Conservation (phyloP, 1,140 invertebrate species). For the Drosophila baimaii region DNA sequence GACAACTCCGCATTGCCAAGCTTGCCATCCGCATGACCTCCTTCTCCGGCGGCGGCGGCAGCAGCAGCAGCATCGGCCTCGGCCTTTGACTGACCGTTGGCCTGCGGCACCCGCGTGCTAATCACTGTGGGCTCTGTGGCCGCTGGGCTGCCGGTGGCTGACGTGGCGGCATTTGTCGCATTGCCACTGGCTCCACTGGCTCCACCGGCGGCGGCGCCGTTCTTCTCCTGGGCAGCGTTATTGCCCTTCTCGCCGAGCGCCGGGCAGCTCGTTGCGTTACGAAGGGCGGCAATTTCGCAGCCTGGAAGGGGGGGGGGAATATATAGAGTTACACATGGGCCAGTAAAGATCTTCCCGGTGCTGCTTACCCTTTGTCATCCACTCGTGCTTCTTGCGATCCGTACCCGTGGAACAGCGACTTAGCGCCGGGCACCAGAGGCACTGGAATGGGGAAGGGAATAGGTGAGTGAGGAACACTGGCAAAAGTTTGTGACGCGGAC, state of each 20-base stretch:
- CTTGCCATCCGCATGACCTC: constrained; percentile 29
- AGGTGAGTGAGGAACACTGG: no score
- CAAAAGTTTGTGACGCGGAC: no score
- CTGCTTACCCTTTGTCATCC: constrained; percentile 88
- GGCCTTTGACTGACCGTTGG: constrained; percentile 2
- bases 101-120: constrained; percentile 41
- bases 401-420: constrained; percentile 93
- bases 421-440: constrained; percentile 93
- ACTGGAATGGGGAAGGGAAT: no score
- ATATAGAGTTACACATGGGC: not conserved
- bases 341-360: not conserved
- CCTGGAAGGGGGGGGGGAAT: no score
- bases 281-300: constrained; percentile 87
- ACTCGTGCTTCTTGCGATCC: constrained; percentile 94
- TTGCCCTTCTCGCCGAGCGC: constrained; percentile 76
- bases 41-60: not conserved
- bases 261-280: constrained; percentile 84
- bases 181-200: not conserved
- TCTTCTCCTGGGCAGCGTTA: constrained; percentile 62
- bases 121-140: constrained; percentile 57
- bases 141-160: constrained; percentile 5
- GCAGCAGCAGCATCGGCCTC: not conserved
- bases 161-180: constrained; percentile 5
- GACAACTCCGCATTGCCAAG: constrained; percentile 50
- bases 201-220: not conserved